A percentile compares a stretch with the other conserved stretches of the same genome.
phyloP scores from a whole-genome alignment of 2,888 invertebrate genomes.

The Ceratothoa steindachneri region DNA sequence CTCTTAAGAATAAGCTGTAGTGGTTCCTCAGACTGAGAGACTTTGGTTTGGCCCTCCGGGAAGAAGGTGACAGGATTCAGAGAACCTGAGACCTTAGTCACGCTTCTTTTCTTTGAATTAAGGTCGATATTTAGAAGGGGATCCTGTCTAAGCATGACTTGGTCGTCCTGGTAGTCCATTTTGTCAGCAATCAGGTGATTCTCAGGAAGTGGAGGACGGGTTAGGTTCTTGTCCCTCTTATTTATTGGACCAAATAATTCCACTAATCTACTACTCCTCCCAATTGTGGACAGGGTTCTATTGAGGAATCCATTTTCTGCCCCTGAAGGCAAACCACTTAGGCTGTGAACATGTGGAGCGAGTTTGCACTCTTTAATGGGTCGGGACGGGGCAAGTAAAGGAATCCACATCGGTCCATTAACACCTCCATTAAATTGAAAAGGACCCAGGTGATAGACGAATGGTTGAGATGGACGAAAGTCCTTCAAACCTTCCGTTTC shows the following conservation, averaged over 20 bases:
- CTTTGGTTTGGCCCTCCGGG: too few species aligned
- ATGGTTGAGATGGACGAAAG: not conserved
- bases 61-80: not conserved
- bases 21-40: not conserved
- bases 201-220: not conserved
- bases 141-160: too few species aligned
- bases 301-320: not conserved
- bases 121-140: not conserved
- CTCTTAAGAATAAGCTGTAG: not conserved
- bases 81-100: not conserved
- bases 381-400: not conserved
- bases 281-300: not conserved
- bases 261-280: too few species aligned
- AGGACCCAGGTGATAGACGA: not conserved
- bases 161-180: too few species aligned
- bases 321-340: not conserved
- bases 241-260: too few species aligned
- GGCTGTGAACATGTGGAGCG: not conserved
- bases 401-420: not conserved
- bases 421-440: slow-evolving; percentile 4
- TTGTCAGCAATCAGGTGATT: not conserved
- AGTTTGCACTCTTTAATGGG: not conserved
- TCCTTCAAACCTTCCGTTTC: too few species aligned
- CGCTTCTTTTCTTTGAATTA: not conserved
- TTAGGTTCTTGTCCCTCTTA: not conserved